Evolutionary conservation across 2,888 invertebrate species (phyloP), one percentile per base, ranked within the genome.

Genomic region (Lacanobia wlatinum): DNA sequence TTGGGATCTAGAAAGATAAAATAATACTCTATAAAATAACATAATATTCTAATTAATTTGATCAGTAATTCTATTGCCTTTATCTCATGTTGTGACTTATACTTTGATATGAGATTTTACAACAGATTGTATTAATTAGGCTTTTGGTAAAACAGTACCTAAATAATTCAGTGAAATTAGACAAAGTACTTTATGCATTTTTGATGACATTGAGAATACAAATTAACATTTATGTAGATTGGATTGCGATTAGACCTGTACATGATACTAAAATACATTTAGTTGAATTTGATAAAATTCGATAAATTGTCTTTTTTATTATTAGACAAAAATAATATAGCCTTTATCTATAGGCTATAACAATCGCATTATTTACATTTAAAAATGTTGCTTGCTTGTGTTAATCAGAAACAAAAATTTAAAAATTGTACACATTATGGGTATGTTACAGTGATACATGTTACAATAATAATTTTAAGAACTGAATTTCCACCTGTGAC

Each of bases 161-260:
- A 46, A 46, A 18, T 46, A 46, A 34, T 16, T 12, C 40, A 46
- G 46, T 46, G 16, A 46, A 46, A 46, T 46, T 18, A 46, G 14
- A 46, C 16, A 46, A 46, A 46, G 46, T 16, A 18, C 46, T 48
- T 48, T 48, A 48, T 48, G 18, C 5, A 18, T 18, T 48, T 18
- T 18, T 18, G 48, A 74, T 50, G 43, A 56, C 9, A 43, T 34
- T 14, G 34, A 28, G 10, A 46, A 73, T 8, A 40, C 43, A 40
- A 7, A 28, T 61, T 18, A 46, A 28, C 18, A 2, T 21, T 18
- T 59, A 21, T n/a, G 21, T 61, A 18, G 38, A 63, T 63, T 21
- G 1, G 28, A 21, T 18, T 2, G 6, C 0, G n/a, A n/a, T 70
- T 14, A n/a, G 5, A 21, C 23, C n/a, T 53, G 23, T 46, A 73